These are phyloP conservation scores for Serripes groenlandicus DNA, from an alignment of 2,888 invertebrate genomes.

Conservation along the genomic window DNA sequence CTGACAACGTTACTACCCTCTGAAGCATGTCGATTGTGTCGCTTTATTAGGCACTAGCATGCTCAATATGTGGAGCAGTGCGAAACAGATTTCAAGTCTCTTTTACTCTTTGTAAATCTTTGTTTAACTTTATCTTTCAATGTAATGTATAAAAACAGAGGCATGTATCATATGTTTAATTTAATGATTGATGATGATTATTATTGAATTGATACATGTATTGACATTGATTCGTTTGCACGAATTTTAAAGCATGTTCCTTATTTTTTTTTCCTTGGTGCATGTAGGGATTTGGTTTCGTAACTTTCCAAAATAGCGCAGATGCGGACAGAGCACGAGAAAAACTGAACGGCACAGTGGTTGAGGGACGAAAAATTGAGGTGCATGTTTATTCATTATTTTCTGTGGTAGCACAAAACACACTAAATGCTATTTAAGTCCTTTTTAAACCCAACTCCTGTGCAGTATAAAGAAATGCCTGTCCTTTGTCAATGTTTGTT, in stretches of 20 bases:
- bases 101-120: slow-evolving; percentile 55
- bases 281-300: slow-evolving; percentile 99
- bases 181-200: slow-evolving; percentile 65
- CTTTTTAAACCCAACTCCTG: slow-evolving; percentile 75
- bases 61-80: slow-evolving; percentile 62
- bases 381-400: slow-evolving; percentile 88
- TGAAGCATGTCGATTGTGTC: slow-evolving; percentile 67
- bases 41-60: slow-evolving; percentile 71
- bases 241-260: slow-evolving; percentile 87
- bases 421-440: slow-evolving; percentile 74
- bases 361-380: slow-evolving; percentile 99
- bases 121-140: slow-evolving; percentile 61
- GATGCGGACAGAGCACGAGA: slow-evolving; percentile 99
- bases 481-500: slow-evolving; percentile 72
- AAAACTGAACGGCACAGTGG: slow-evolving; percentile 99
- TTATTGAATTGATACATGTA: slow-evolving; percentile 70
- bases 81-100: slow-evolving; percentile 54
- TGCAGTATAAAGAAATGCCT: slow-evolving; percentile 85
- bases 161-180: slow-evolving; percentile 61
- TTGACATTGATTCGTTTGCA: slow-evolving; percentile 80
- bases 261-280: slow-evolving; percentile 90
- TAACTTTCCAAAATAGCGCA: slow-evolving; percentile 99
- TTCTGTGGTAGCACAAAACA: slow-evolving; percentile 84
- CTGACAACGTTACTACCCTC: slow-evolving; percentile 30
- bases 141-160: slow-evolving; percentile 51